phyloP scores from a whole-genome alignment of 2,113 vertebrate genomes.

The Ursus arctos region DNA sequence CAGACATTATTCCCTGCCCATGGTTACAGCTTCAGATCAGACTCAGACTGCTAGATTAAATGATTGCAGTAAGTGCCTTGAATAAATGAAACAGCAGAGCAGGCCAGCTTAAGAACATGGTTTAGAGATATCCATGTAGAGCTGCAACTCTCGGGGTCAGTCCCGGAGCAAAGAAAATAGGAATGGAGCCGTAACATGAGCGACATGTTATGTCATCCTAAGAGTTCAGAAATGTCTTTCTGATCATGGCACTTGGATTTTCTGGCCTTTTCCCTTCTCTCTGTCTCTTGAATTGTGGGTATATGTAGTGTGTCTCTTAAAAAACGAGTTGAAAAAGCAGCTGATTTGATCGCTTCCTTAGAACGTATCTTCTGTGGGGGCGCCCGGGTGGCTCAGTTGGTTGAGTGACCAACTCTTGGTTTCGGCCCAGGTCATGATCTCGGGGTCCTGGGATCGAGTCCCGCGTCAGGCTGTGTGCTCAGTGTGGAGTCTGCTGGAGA shows the following conservation, averaged over 20 bases:
- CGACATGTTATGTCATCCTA: accelerated
- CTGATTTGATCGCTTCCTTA: background rate
- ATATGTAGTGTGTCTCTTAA: background rate
- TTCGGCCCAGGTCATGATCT: too few relatives aligned
- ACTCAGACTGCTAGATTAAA: conserved; percentile 41
- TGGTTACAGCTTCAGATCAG: background rate
- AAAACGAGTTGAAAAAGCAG: background rate
- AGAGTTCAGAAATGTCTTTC: background rate
- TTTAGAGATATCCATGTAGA: background rate
- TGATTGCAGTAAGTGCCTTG: conserved; percentile 34
- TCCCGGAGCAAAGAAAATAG: background rate
- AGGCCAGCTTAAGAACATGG: background rate
- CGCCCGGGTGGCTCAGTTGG: too few relatives aligned
- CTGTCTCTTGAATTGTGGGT: background rate
- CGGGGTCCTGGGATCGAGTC: too few relatives aligned
- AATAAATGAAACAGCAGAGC: background rate
- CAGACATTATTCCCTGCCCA: conserved; percentile 20
- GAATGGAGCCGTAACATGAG: background rate
- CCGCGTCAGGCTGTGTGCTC: too few relatives aligned
- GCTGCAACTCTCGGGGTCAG: background rate
- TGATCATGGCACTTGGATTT: accelerated
- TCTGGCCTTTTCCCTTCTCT: background rate
- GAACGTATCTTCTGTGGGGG: background rate
- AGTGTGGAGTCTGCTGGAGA: too few relatives aligned
- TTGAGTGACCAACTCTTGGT: too few relatives aligned